A percentile compares a stretch with the other conserved stretches of the same genome.
Conservation (phyloP, 1,140 invertebrate genomes). For the Solenopsis fugax region DNA sequence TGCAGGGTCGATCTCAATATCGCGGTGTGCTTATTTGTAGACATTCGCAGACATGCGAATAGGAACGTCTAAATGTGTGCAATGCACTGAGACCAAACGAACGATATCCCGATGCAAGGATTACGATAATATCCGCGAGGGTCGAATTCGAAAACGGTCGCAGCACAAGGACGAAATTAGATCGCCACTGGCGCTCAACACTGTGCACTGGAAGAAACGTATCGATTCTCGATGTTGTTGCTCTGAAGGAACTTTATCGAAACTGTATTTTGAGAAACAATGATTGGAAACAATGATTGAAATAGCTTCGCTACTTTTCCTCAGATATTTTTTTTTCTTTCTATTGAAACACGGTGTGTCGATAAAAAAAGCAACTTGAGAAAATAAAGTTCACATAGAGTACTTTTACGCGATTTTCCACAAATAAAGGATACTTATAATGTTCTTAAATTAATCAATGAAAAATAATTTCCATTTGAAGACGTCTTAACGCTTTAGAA, state of each 20-base stretch:
- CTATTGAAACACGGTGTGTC: neutral
- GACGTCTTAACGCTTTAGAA: neutral
- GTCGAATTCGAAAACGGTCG: constrained; percentile 43
- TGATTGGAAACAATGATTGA: constrained; percentile 22
- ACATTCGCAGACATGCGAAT: neutral
- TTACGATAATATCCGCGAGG: constrained; percentile 54
- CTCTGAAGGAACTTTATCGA: constrained; percentile 40
- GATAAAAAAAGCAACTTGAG: neutral
- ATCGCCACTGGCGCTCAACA: constrained; percentile 11
- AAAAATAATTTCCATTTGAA: constrained; percentile 12
- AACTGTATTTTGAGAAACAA: constrained; percentile 49
- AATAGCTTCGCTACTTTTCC: constrained; percentile 19
- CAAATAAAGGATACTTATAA: neutral
- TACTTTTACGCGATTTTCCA: neutral
- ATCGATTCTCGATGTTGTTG: constrained; percentile 57
- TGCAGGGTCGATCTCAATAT: constrained; percentile 13
- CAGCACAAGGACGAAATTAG: constrained; percentile 30
- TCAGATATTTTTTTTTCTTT: neutral
- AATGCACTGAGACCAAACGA: neutral
- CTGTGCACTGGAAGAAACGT: constrained; percentile 26
- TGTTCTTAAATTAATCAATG: neutral
- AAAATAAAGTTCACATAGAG: neutral
- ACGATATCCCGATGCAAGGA: constrained; percentile 23
- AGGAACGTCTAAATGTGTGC: constrained; percentile 4
- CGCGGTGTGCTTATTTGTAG: neutral